Evolutionary conservation across 2,113 vertebrate genomes (phyloP), one percentile per base, ranked within the genome.

Genomic region (Sinocyclocheilus anshuiensis): DNA sequence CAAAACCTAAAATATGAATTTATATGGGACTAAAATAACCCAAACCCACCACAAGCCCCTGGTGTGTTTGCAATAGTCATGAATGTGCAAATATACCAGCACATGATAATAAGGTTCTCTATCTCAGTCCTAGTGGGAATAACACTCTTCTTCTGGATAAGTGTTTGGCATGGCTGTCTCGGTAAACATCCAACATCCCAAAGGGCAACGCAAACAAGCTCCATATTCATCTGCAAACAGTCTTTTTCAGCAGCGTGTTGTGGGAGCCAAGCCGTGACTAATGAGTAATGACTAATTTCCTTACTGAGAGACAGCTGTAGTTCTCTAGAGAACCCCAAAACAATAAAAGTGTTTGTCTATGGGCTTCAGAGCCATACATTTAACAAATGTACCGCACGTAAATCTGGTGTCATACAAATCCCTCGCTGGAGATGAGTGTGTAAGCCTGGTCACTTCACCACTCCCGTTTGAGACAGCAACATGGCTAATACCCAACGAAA

Each of bases 281-380:
- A 36, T 50, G 75, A 87, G 45, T 69, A 83, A 72, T 75, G 15
- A 22, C 78, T 81, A 75, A 75, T 75, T 81, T 59, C 55, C 55
- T 26, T 42, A 24, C 77, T 74, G 36, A 65, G 39, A 75, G 36
- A 57, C 83, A 63, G 55, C n/a, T 59, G 53, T 9, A 63, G 20
- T 78, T 57, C 78, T 63, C 55, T 45, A 42, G 57, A 16, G 78
- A 16, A 63, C 20, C 33, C 57, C 11, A n/a, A 81, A 61, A 65
- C 78, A 65, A 78, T 42, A 16, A 61, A 81, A 55, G 29, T 36
- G 26, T 57, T 79, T 79, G 77, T 79, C 26, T 57, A 12, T 22
- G 33, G 11, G 22, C 22, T 61, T 39, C 26, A 65, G 36, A 81
- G 20, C 15, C 77, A 79, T 59, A 59, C 20, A 36, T 59, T 55